Conservation (phyloP, 2,888 invertebrate species). For the Tetranychus piercei region DNA sequence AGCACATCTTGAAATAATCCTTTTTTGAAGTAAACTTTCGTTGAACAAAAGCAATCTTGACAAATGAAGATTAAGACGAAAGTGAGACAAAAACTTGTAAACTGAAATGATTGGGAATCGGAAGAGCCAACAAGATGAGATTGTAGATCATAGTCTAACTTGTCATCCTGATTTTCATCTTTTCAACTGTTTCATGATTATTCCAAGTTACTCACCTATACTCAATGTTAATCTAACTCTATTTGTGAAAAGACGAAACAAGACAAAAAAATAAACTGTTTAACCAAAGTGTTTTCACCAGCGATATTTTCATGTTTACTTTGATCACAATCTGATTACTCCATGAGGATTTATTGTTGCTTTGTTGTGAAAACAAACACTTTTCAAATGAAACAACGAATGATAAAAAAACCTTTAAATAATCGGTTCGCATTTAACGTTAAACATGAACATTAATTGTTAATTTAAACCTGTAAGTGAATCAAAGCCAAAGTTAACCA, state of each 20-base stretch:
- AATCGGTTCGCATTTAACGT: too few species aligned
- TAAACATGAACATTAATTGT: too few species aligned
- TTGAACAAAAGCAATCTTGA: background rate
- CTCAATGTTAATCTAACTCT: background rate
- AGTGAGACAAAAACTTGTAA: background rate
- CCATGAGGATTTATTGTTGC: background rate
- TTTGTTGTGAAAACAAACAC: background rate
- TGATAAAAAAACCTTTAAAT: too few species aligned
- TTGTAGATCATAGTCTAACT: background rate
- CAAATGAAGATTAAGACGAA: conserved; percentile 1
- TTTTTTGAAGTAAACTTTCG: background rate
- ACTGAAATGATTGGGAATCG: background rate
- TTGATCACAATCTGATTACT: background rate
- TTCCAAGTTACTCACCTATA: background rate
- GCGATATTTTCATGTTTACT: background rate
- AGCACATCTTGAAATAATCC: background rate
- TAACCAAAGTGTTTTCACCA: background rate
- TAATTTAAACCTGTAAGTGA: too few species aligned
- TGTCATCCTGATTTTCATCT: background rate
- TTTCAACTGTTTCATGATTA: background rate
- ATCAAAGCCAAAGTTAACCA: too few species aligned
- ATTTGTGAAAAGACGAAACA: background rate
- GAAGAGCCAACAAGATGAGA: background rate
- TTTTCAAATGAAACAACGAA: background rate
- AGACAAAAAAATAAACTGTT: background rate